Evolutionary conservation across 2,888 invertebrate species (phyloP), one percentile per base, ranked within the genome.

Genomic region (Caenorhabditis sp.): DNA sequence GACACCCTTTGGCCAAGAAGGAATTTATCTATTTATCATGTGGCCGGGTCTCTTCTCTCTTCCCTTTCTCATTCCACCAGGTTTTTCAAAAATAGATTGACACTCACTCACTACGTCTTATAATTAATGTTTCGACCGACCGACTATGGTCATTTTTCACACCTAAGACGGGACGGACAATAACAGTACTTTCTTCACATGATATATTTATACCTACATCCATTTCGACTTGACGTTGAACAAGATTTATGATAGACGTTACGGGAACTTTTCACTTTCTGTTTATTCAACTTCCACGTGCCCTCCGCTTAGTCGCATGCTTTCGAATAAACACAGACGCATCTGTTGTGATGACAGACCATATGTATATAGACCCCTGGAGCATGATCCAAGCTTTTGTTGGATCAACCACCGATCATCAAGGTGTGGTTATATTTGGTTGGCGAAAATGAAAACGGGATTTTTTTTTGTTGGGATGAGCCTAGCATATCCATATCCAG

Each of bases 1-100:
- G 47, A 24, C 51, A 76, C 67, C 61, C 67, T 76, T 76, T 74
- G 50, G 58, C 18, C 53, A 37, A 32, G 40, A 53, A 58, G 74
- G 74, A 76, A 67, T 67, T 67, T 40, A 61, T 58, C 51, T 53
- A 53, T 55, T 71, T 58, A 76, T 76, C 76, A 76, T 67, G 76
- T 61, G 76, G 60, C 55, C 60, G 61, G 44, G 37, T 26, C 26
- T 51, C 55, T 44, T 61, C 51, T 47, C 28, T 40, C 24, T 22
- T 37, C 60, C 15, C 32, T 40, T 20, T 37, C 24, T 71, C 44
- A 18, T 22, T n/a, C 37, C 56, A 60, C 74, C 40, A 74, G 65
- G 58, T 65, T 47, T 44, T 72, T 67, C 60, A 20, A 74, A 74
- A 67, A 60, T 65, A 74, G 51, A 35, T n/a, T n/a, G n/a, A n/a